Evolutionary conservation across 2,888 invertebrate genomes (phyloP).

Genomic region (Andrena haemorrhoa): DNA sequence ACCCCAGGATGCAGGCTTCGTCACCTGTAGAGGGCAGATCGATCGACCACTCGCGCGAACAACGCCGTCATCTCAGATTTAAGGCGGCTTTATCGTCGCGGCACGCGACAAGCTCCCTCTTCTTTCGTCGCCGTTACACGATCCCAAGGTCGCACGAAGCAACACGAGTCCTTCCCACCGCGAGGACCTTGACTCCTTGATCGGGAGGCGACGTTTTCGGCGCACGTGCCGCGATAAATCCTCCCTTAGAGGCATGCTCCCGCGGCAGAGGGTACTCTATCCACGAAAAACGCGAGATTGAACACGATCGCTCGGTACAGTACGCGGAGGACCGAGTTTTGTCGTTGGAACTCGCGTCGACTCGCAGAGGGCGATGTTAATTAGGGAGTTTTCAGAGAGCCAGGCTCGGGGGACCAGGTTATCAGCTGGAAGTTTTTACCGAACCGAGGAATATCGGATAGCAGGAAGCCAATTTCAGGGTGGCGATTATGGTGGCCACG

Average conservation of each 20-base stretch:
- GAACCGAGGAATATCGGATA: neutral
- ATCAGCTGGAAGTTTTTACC: neutral
- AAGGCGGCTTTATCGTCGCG: constrained; percentile 13
- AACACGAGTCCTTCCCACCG: neutral
- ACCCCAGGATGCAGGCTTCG: constrained; percentile 1
- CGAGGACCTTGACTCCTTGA: constrained; percentile 16
- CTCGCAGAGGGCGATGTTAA: constrained; percentile 6
- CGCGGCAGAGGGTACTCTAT: neutral
- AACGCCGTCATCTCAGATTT: constrained; percentile 18
- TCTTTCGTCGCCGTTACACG: constrained; percentile 2
- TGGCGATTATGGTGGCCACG: neutral
- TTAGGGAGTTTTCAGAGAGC: neutral
- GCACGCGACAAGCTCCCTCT: constrained; percentile 25
- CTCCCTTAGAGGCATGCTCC: neutral
- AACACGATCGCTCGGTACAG: neutral
- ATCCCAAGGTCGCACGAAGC: neutral
- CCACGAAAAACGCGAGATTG: neutral
- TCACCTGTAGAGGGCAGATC: constrained; percentile 6
- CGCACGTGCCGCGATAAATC: neutral
- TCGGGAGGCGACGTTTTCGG: too few relatives aligned
- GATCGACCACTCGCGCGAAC: constrained; percentile 37
- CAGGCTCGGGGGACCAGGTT: neutral
- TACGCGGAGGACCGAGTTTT: neutral
- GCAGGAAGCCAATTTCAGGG: neutral
- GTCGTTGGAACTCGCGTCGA: neutral